These are phyloP conservation scores for Glaucidium brasilianum DNA, from an alignment of 2,113 vertebrate species.

Conservation along the genomic window DNA sequence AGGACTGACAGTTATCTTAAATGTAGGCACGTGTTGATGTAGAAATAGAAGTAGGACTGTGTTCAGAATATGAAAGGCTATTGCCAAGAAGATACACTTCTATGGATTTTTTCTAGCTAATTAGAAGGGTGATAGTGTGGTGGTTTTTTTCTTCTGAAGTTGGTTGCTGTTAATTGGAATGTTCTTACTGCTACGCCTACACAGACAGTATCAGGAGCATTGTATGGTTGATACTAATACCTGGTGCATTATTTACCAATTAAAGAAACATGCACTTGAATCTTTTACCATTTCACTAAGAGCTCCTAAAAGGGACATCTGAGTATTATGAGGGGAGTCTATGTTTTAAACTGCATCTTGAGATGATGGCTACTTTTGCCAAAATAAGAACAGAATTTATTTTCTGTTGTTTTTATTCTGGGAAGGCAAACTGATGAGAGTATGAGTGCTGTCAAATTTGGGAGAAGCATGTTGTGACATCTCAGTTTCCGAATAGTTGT, in stretches of 20 bases:
- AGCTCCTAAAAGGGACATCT: neutral
- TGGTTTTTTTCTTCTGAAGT: neutral
- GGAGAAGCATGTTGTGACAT: neutral
- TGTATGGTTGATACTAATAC: neutral
- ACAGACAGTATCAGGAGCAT: neutral
- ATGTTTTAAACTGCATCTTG: neutral
- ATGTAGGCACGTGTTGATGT: neutral
- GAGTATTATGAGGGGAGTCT: neutral
- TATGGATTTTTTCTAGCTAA: neutral
- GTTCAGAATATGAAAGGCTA: neutral
- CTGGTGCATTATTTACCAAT: neutral
- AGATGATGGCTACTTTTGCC: neutral
- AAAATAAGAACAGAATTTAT: neutral
- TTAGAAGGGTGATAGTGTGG: neutral
- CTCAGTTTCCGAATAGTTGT: neutral
- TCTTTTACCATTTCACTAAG: neutral
- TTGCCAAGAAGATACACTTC: neutral
- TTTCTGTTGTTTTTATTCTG: neutral
- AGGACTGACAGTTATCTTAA: neutral
- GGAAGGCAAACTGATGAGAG: neutral
- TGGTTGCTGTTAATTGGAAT: neutral
- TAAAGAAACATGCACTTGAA: neutral
- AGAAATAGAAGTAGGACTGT: neutral
- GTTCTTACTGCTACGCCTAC: neutral
- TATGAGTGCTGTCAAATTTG: neutral